Percentiles rank a stretch among this genome's conserved stretches.
phyloP scores from a whole-genome alignment of 2,113 vertebrate species.

The Panurus biarmicus region DNA sequence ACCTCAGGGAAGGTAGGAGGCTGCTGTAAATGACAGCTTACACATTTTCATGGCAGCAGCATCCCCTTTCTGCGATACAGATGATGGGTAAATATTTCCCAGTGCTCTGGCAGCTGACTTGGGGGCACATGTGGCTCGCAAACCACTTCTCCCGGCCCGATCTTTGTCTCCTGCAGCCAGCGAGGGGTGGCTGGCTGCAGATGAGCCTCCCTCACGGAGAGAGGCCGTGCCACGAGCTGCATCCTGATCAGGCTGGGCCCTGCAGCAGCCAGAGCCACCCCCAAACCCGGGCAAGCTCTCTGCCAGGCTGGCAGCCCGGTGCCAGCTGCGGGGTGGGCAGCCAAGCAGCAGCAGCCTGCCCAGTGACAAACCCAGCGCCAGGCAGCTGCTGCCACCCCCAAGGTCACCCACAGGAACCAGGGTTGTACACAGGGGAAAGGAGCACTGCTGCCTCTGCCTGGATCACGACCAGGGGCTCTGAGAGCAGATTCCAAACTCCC shows the following conservation, averaged over 20 bases:
- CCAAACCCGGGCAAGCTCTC: fast-evolving
- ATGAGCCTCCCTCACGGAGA: fast-evolving
- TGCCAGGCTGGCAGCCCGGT: not conserved
- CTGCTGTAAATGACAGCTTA: not conserved
- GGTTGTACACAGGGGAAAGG: no score
- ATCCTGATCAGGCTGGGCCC: not conserved
- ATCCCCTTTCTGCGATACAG: not conserved
- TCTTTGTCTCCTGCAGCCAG: not conserved
- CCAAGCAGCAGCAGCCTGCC: no score
- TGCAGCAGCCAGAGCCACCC: not conserved
- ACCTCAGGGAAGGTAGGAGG: not conserved
- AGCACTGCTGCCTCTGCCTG: no score
- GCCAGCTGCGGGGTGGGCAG: not conserved
- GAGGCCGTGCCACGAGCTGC: fast-evolving
- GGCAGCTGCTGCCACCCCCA: no score
- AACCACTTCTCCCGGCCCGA: not conserved
- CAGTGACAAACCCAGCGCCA: no score
- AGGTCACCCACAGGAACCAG: no score
- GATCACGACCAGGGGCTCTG: no score
- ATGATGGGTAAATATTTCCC: not conserved
- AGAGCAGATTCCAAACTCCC: no score
- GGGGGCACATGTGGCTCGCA: not conserved
- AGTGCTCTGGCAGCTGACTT: fast-evolving
- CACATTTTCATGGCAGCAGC: not conserved
- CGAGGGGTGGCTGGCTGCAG: not conserved